These are phyloP conservation scores for Saimiri boliviensis DNA, from an alignment of 2,113 vertebrate species.

Conservation along the genomic window DNA sequence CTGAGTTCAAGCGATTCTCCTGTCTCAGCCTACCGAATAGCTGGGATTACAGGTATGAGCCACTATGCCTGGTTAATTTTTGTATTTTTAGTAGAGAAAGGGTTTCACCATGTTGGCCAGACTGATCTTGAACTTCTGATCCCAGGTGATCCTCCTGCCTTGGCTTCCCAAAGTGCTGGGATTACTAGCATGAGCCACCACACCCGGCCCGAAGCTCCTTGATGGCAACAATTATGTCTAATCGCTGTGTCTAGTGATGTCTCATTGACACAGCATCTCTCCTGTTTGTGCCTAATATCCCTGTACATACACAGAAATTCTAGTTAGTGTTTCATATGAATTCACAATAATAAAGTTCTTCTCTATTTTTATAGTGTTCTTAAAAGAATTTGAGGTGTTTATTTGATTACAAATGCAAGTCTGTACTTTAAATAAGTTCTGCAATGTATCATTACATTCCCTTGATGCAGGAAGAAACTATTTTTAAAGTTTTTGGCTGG, in stretches of 20 bases:
- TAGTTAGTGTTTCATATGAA: neutral
- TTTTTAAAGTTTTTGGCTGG: too few relatives aligned
- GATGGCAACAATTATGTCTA: neutral
- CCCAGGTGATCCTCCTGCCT: too few relatives aligned
- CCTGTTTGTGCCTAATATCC: neutral
- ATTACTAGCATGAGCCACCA: too few relatives aligned
- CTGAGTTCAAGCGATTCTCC: too few relatives aligned
- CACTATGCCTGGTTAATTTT: too few relatives aligned
- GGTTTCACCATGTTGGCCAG: too few relatives aligned
- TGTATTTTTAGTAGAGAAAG: too few relatives aligned
- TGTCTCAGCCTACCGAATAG: too few relatives aligned
- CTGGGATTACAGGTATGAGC: too few relatives aligned
- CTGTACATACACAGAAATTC: neutral
- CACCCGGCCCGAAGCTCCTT: neutral
- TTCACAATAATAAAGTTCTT: neutral
- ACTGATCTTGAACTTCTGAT: too few relatives aligned
- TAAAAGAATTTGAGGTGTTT: constrained; percentile 11
- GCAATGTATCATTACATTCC: neutral
- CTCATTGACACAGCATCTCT: constrained; percentile 6
- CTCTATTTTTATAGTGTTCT: constrained; percentile 7
- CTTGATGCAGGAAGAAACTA: neutral
- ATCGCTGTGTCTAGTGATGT: neutral
- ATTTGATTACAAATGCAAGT: neutral
- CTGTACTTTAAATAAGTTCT: neutral
- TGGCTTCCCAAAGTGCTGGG: too few relatives aligned